Conservation (phyloP, 2,113 vertebrate species). For the Grammomys dolichurus region DNA sequence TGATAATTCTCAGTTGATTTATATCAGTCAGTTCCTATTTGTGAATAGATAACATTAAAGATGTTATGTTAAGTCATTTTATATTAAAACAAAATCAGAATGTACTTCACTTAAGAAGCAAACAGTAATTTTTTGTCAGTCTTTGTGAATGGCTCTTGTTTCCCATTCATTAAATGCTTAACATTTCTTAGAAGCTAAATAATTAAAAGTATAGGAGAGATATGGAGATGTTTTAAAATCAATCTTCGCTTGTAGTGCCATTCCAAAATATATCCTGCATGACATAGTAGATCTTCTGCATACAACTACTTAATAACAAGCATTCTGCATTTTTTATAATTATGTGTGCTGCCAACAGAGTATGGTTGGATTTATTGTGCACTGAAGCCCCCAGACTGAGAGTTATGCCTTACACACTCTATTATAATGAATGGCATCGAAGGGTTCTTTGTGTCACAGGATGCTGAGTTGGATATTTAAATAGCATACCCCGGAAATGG, state of each 20-base stretch:
- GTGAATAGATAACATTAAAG: constrained; percentile 67
- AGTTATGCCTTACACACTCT: constrained; percentile 62
- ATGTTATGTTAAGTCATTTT: constrained; percentile 74
- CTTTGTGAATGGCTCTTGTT: constrained; percentile 27
- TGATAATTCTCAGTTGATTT: constrained; percentile 69
- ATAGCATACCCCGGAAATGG: constrained; percentile 65
- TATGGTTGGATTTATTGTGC: constrained; percentile 73
- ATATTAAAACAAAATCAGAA: constrained; percentile 66
- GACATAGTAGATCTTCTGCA: constrained; percentile 66
- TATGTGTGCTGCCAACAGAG: constrained; percentile 69
- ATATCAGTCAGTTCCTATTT: constrained; percentile 72
- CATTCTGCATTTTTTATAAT: constrained; percentile 79
- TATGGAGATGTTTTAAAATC: constrained; percentile 65
- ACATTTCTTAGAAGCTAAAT: constrained; percentile 69
- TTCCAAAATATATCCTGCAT: constrained; percentile 33
- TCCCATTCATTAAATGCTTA: constrained; percentile 69
- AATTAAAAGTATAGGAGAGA: constrained; percentile 55
- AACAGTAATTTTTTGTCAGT: constrained; percentile 61
- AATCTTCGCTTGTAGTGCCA: constrained; percentile 59
- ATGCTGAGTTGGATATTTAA: constrained; percentile 82
- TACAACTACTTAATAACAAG: constrained; percentile 72
- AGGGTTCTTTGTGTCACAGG: constrained; percentile 76
- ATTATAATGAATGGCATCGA: constrained; percentile 79
- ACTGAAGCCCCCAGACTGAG: constrained; percentile 70
- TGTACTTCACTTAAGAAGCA: constrained; percentile 61